Evolutionary conservation across 2,113 vertebrate genomes (phyloP), one percentile per base, ranked within the genome.

Genomic region (Vidua macroura): DNA sequence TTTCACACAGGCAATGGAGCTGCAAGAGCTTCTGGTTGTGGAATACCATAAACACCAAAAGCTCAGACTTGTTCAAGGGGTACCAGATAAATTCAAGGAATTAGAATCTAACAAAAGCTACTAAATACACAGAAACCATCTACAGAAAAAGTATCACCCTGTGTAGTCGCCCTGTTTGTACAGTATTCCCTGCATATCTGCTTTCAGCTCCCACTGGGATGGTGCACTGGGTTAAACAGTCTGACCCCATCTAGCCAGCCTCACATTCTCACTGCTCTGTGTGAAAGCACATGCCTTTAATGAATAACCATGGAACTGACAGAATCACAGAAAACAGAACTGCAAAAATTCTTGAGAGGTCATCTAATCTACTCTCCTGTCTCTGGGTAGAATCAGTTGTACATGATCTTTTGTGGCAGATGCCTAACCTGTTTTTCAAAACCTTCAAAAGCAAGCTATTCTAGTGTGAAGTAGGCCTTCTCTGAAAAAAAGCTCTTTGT

Each of bases 311-410:
- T 11, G 25, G 64, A 90, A 86, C 13, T 70, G 83, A 93, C 56
- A 77, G 55, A 88, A 88, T 77, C 86, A 74, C 68, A 86, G 72
- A 69, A 90, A 85, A 88, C 51, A 74, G 59, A 83, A 80, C 67
- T 51, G 44, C 70, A 83, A 74, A 90, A 95, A 94, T 67, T 90
- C 59, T 86, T 55, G 59, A 96, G 75, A 93, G 79, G 95, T 96
- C 88, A 93, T 63, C 83, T 81, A 62, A 86, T 93, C 82, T 83
- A 58, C 74, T 64, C 82, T 72, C 33, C 70, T 86, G 70, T 88
- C 96, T 94, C 76, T 63, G 60, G 63, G 79, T 31, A 94, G 56
- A 90, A 95, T 90, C 64, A 55, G 55, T 22, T 74, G 76, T 35
- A 30, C 44, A 4, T 86, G 86, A 95, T 88, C 76, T 88, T 88